A percentile compares a stretch with the other conserved stretches of the same genome.
Conservation (phyloP, 2,888 invertebrate species). For the Leptinotarsa juncta region DNA sequence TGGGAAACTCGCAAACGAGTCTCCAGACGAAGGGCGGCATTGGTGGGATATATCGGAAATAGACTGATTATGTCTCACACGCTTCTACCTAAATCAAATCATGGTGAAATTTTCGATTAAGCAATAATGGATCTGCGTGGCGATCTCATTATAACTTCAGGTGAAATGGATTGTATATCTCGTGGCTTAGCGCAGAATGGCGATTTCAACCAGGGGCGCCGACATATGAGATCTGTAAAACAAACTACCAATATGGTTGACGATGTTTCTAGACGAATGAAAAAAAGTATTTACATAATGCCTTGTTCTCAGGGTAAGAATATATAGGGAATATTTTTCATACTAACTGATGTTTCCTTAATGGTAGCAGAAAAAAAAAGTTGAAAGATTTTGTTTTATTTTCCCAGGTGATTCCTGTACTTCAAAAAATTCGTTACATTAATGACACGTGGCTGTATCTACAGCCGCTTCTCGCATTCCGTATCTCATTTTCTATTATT, state of each 20-base stretch:
- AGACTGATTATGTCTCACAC: slow-evolving; percentile 53
- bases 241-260: neutral
- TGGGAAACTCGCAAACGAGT: slow-evolving; percentile 5
- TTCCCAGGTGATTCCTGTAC: too few species aligned
- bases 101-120: slow-evolving; percentile 44
- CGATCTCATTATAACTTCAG: slow-evolving; percentile 23
- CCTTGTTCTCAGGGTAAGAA: too few species aligned
- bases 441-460: too few species aligned
- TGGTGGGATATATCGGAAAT: slow-evolving; percentile 48
- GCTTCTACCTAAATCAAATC: slow-evolving; percentile 53
- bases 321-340: too few species aligned
- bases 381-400: too few species aligned
- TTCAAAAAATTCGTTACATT: too few species aligned
- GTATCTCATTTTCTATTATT: too few species aligned
- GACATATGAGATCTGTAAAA: neutral
- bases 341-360: too few species aligned
- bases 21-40: slow-evolving; percentile 7
- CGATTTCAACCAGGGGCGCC: neutral
- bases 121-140: slow-evolving; percentile 31
- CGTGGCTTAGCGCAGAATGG: slow-evolving; percentile 4
- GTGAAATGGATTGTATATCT: slow-evolving; percentile 10
- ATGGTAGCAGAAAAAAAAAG: too few species aligned
- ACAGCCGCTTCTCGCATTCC: too few species aligned
- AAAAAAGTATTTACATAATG: too few species aligned
- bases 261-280: too few species aligned